These are phyloP conservation scores for Gadus macrocephalus DNA, from an alignment of 2,113 vertebrate species.

Conservation along the genomic window DNA sequence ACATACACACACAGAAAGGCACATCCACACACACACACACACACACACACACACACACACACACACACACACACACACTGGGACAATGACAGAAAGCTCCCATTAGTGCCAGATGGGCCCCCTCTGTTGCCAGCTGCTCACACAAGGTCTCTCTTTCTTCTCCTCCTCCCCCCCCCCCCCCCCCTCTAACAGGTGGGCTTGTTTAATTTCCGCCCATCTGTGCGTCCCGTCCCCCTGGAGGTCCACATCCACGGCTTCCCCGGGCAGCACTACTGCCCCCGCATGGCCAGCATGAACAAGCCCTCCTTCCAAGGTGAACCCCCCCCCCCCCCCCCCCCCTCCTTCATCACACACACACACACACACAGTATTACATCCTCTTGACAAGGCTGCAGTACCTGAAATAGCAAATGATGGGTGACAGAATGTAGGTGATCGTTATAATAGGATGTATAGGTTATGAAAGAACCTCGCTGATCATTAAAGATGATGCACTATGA, in stretches of 20 bases:
- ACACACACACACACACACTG: background rate
- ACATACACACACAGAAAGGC: background rate
- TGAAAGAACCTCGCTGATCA: no score
- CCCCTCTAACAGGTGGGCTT: constrained; percentile 82
- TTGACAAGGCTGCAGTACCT: no score
- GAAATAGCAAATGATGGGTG: no score
- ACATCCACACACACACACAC: background rate
- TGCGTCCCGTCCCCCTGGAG: constrained; percentile 94
- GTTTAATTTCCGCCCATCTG: constrained; percentile 97
- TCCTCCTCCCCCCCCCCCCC: constrained; percentile 5
- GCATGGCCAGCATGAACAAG: constrained; percentile 99
- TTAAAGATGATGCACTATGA: no score
- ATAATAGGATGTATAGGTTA: background rate
- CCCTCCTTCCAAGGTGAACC: constrained; percentile 90
- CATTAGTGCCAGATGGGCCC: constrained; percentile 27
- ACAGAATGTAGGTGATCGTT: no score
- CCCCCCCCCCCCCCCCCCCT: background rate
- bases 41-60: background rate
- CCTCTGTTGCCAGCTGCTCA: constrained; percentile 56
- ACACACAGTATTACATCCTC: background rate
- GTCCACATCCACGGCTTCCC: constrained; percentile 98
- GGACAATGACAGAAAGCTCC: constrained; percentile 20
- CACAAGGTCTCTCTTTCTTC: constrained; percentile 40
- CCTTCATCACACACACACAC: background rate
- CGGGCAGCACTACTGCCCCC: constrained; percentile 96